Evolutionary conservation across 2,797 vertebrate genomes (phyloP).

Genomic region (Ataeniobius toweri): DNA sequence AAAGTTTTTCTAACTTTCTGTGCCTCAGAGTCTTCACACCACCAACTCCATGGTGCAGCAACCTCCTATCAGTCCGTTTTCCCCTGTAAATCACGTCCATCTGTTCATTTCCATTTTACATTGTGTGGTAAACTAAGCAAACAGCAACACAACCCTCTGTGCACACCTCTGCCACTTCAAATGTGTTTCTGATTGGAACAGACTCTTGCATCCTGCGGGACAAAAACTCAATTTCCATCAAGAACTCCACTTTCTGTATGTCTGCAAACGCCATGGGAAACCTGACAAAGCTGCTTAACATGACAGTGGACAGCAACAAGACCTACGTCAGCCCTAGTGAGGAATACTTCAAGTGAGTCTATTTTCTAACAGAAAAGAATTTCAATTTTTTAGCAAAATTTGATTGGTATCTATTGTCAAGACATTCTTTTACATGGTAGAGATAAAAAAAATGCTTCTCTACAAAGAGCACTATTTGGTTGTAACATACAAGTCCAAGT

Average conservation of each 20-base stretch:
- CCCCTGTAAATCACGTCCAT: constrained; percentile 10
- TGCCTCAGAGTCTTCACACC: background rate
- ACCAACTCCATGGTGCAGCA: constrained; percentile 1
- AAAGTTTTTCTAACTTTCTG: background rate
- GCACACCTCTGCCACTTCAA: constrained; percentile 39
- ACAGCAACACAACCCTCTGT: constrained; percentile 23
- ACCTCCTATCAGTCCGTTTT: constrained; percentile 4
- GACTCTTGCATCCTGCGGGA: constrained; percentile 91
- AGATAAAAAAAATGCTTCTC: background rate
- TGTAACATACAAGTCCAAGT: background rate
- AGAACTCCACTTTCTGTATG: constrained; percentile 93
- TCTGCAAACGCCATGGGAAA: constrained; percentile 88
- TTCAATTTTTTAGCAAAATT: background rate
- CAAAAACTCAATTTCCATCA: constrained; percentile 89
- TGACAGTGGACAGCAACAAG: constrained; percentile 86
- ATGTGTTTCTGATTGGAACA: constrained; percentile 75
- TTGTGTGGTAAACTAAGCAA: constrained; percentile 15
- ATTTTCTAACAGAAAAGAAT: background rate
- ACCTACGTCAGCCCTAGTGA: constrained; percentile 96
- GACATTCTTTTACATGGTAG: background rate
- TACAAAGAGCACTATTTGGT: background rate
- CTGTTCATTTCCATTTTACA: constrained; percentile 8
- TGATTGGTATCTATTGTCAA: background rate
- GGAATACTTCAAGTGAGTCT: constrained; percentile 98
- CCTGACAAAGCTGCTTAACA: constrained; percentile 89